phyloP scores from a whole-genome alignment of 2,888 invertebrate species.

The Phyllotreta cruciferae region DNA sequence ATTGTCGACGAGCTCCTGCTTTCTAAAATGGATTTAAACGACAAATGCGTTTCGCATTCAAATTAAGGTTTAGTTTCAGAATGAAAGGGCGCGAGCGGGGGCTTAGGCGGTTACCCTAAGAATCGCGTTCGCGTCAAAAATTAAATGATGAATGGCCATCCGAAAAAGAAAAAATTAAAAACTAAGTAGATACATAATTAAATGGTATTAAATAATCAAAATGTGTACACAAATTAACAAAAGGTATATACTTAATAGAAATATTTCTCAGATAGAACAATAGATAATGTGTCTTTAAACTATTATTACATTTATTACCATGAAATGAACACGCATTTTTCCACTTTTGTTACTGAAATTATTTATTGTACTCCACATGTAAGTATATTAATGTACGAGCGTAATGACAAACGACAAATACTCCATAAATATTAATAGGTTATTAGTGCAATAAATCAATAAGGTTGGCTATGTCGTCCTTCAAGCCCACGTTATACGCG shows the following conservation, averaged over 20 bases:
- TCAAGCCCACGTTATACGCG: slow-evolving; percentile 12
- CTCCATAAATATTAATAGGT: slow-evolving; percentile 25
- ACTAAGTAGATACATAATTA: neutral
- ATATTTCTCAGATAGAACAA: too few relatives aligned
- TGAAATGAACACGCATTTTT: too few relatives aligned
- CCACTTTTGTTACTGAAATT: neutral
- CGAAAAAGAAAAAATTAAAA: slow-evolving; percentile 2
- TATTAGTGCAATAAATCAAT: slow-evolving; percentile 32
- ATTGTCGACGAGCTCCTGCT: slow-evolving; percentile 25
- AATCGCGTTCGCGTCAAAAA: too few relatives aligned
- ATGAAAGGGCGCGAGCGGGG: neutral
- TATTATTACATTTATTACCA: neutral
- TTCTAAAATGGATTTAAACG: slow-evolving; percentile 27
- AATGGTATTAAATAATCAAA: neutral
- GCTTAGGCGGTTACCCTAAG: too few relatives aligned
- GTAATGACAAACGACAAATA: slow-evolving; percentile 18
- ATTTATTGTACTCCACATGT: slow-evolving; percentile 14
- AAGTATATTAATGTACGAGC: slow-evolving; percentile 12
- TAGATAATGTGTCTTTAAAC: too few relatives aligned
- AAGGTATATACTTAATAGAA: too few relatives aligned
- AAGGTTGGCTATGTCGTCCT: slow-evolving; percentile 24
- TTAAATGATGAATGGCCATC: neutral
- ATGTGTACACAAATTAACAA: too few relatives aligned
- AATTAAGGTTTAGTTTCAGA: slow-evolving; percentile 23
- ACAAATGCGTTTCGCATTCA: slow-evolving; percentile 29